Percentiles rank a stretch among this genome's conserved stretches.
Evolutionary conservation across 2,113 vertebrate genomes (phyloP).

Genomic region (Paradisaea rubra): DNA sequence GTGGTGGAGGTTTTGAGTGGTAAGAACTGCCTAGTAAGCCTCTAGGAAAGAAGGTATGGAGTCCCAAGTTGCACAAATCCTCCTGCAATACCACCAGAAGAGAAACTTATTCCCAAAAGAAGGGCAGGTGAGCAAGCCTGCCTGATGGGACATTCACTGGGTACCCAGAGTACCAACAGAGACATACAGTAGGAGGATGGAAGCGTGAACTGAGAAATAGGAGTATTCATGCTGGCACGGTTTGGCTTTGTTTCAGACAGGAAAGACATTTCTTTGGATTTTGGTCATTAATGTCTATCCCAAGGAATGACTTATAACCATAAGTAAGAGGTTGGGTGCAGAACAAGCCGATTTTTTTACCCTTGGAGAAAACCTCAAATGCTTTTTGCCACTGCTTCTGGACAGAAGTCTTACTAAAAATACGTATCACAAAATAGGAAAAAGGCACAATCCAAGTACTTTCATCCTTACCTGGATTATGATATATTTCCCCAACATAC

Average conservation of each 20-base stretch:
- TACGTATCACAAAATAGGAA: background rate
- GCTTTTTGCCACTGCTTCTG: background rate
- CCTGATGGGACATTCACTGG: slow-evolving; percentile 39
- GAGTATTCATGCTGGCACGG: slow-evolving; percentile 11
- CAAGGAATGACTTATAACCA: background rate
- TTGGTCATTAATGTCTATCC: background rate
- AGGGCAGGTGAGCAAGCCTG: slow-evolving; percentile 56
- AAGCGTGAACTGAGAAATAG: background rate
- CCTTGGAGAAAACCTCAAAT: slow-evolving; percentile 26
- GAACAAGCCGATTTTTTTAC: background rate
- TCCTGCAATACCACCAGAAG: slow-evolving; percentile 69
- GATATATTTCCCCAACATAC: slow-evolving; percentile 86
- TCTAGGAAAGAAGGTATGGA: slow-evolving; percentile 60
- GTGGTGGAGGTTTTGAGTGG: slow-evolving; percentile 61
- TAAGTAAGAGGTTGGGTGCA: background rate
- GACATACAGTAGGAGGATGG: slow-evolving; percentile 3
- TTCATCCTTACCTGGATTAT: slow-evolving; percentile 82
- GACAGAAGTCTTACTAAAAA: background rate
- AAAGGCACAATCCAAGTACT: background rate
- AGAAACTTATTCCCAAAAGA: slow-evolving; percentile 61
- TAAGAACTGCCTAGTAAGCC: slow-evolving; percentile 64
- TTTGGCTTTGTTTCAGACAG: background rate
- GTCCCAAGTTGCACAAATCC: slow-evolving; percentile 63
- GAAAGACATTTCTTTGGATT: background rate
- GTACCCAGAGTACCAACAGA: slow-evolving; percentile 7